Evolutionary conservation across 2,797 vertebrate species (phyloP), one percentile per base, ranked within the genome.

Genomic region (Anniella stebbinsi): DNA sequence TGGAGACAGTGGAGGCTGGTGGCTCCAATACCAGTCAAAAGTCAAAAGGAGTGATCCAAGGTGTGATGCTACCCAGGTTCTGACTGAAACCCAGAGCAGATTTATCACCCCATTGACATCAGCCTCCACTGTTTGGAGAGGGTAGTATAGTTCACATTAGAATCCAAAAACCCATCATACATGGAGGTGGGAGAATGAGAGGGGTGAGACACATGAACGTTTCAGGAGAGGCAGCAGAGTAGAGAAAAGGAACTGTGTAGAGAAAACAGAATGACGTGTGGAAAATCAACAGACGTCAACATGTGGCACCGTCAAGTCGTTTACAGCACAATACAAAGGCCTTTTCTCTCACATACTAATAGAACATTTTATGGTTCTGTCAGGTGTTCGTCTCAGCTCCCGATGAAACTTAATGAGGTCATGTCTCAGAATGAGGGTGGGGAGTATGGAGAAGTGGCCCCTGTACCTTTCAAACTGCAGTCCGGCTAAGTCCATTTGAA

Each of bases 341-440:
- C 87, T 88, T 93, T 95, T 94, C 82, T 73, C 87, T 84, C 15
- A 80, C 86, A 76, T 25, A 3, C 91, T 94, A 92, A 92, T 93
- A 77, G 94, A 94, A 95, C 95, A 96, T 95, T 97, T 97, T 97
- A 96, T 91, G 95, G 91, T 92, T 92, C 76, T 95, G 95, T 93
- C 94, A 93, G 95, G 90, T 90, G 87, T 92, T 91, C 38, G 95
- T 97, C 96, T 95, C 92, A 94, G 83, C 91, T 95, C 93, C 94
- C 95, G 95, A 96, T 97, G 96, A 97, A 96, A 96, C 95, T 97
- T 96, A 96, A 96, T 96, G 96, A 97, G 96, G 95, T 95, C 95
- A 95, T 84, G 94, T 97, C 93, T 95, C 88, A 63, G 92, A 95
- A 91, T 10, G 83, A 90, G 93, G 92, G 89, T 90, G 72, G 57